phyloP scores from a whole-genome alignment of 2,888 invertebrate genomes.

The Stramonita haemastoma region DNA sequence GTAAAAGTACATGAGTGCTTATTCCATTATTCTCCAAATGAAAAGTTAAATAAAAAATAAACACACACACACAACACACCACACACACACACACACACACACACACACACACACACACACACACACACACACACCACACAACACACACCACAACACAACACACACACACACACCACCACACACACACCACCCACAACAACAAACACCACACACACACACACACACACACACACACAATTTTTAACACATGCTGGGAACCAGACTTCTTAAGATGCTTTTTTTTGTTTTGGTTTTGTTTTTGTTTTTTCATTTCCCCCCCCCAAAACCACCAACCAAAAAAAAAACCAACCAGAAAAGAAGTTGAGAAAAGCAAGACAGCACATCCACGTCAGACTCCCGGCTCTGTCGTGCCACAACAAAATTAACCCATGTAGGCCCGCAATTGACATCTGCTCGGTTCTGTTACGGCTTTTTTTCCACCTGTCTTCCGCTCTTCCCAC shows the following conservation, averaged over 20 bases:
- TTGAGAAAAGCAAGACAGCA: neutral
- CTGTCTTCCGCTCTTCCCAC: slow-evolving; percentile 40
- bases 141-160: too few relatives aligned
- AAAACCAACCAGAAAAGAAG: too few relatives aligned
- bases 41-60: neutral
- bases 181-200: neutral
- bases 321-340: too few relatives aligned
- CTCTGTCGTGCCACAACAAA: slow-evolving; percentile 17
- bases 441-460: slow-evolving; percentile 31
- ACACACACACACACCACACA: neutral
- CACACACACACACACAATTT: slow-evolving; percentile 7
- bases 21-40: neutral
- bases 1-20: too few relatives aligned
- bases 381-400: neutral
- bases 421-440: slow-evolving; percentile 24
- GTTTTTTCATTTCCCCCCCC: too few relatives aligned
- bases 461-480: slow-evolving; percentile 38
- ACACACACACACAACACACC: neutral
- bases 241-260: too few relatives aligned
- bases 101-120: neutral
- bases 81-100: neutral
- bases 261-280: too few relatives aligned
- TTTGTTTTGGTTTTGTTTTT: too few relatives aligned
- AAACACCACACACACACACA: neutral
- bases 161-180: neutral